Conservation (phyloP, 1,140 invertebrate species). For the Cherax destructor region DNA sequence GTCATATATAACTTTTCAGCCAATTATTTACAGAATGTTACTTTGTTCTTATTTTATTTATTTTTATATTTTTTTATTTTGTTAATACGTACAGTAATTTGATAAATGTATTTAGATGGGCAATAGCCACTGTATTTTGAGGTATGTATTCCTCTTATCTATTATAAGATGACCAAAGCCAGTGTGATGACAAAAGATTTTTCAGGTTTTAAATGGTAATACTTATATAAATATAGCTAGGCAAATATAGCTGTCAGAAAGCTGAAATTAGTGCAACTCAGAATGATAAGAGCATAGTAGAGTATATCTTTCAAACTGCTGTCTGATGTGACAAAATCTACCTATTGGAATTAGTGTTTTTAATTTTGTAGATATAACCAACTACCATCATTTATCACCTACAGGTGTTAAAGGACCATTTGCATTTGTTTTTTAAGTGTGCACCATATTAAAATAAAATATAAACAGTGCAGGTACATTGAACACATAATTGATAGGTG, state of each 20-base stretch:
- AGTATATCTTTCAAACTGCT: conserved; percentile 1
- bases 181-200: conserved; percentile 31
- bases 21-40: conserved; percentile 41
- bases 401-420: neutral
- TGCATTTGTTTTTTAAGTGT: neutral
- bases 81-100: neutral
- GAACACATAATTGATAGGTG: conserved; percentile 1
- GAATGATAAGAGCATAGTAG: neutral
- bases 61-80: neutral
- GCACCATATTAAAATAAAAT: neutral
- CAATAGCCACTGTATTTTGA: conserved; percentile 31
- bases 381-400: neutral
- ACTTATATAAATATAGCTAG: conserved; percentile 1
- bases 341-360: neutral
- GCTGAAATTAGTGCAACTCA: neutral
- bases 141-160: conserved; percentile 31
- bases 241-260: neutral
- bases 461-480: neutral
- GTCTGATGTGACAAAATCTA: conserved; percentile 1
- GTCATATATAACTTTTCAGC: conserved; percentile 45
- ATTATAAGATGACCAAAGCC: conserved; percentile 55
- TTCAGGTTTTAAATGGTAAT: conserved; percentile 26
- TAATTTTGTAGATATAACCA: neutral
- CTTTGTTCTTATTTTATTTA: conserved; percentile 45
- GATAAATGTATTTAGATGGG: conserved; percentile 27